phyloP scores from a whole-genome alignment of 2,888 invertebrate genomes.

The Balanococcus diminutus region DNA sequence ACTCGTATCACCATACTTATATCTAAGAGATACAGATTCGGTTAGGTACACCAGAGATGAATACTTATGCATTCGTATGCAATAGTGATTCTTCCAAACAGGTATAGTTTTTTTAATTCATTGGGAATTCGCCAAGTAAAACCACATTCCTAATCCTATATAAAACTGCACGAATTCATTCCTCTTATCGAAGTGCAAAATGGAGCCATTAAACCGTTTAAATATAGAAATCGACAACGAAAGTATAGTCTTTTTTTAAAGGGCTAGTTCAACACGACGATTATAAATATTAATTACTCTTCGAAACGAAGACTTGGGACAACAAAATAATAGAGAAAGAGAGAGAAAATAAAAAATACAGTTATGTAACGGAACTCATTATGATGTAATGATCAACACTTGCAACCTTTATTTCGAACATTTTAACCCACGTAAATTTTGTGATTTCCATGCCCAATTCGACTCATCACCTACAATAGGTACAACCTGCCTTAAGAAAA shows the following conservation, averaged over 20 bases:
- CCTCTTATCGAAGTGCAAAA: neutral
- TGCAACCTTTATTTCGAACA: neutral
- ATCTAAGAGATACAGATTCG: neutral
- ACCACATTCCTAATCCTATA: slow-evolving; percentile 38
- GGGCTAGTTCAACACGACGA: neutral
- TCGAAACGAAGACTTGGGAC: neutral
- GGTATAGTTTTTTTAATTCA: neutral
- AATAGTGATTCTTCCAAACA: neutral
- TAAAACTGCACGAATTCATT: neutral
- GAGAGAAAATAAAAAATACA: neutral
- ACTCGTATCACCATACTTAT: neutral
- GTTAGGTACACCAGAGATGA: neutral
- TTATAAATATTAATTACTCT: neutral
- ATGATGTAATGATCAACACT: neutral
- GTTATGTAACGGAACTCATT: neutral
- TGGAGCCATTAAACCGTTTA: neutral
- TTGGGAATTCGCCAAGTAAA: slow-evolving; percentile 40
- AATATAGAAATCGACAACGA: slow-evolving; percentile 5
- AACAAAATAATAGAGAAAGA: neutral
- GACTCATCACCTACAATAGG: slow-evolving; percentile 64
- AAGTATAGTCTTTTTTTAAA: slow-evolving; percentile 17
- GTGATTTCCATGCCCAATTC: too few relatives aligned
- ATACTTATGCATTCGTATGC: neutral
- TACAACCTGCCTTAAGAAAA: too few relatives aligned
- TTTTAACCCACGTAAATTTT: too few relatives aligned